These are phyloP conservation scores for Gadopsis marmoratus DNA, from an alignment of 2,797 vertebrate species.

Conservation along the genomic window DNA sequence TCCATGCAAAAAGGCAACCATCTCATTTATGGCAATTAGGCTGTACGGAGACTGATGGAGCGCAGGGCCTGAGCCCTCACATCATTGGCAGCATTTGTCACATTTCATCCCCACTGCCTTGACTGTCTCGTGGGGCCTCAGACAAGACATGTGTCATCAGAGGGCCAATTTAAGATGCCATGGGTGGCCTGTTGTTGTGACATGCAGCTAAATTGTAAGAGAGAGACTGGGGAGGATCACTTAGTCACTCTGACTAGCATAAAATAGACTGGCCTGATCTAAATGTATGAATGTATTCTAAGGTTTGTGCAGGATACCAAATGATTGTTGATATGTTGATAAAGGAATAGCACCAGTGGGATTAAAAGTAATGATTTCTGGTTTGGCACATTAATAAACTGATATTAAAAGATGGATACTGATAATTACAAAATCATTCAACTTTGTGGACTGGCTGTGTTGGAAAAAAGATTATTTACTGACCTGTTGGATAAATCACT, in stretches of 20 bases:
- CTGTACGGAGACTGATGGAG: conserved; percentile 58
- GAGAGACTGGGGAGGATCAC: conserved; percentile 56
- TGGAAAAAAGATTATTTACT: background rate
- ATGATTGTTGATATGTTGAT: conserved; percentile 3
- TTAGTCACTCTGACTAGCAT: conserved; percentile 43
- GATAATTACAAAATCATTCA: conserved; percentile 12
- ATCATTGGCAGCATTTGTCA: conserved; percentile 78
- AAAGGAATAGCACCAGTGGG: conserved; percentile 9
- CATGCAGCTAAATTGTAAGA: conserved; percentile 73
- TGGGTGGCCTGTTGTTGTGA: conserved; percentile 78
- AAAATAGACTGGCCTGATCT: conserved; percentile 32
- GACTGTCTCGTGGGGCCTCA: conserved; percentile 64
- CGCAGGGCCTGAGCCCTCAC: conserved; percentile 52
- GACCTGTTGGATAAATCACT: background rate
- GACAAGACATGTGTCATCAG: conserved; percentile 80
- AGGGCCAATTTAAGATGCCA: conserved; percentile 78
- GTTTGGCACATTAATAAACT: background rate
- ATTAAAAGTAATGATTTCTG: background rate
- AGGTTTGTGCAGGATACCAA: conserved; percentile 4
- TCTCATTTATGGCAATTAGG: conserved; percentile 78
- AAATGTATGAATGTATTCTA: conserved; percentile 27
- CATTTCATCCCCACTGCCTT: conserved; percentile 72
- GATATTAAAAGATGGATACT: background rate
- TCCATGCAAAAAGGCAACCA: conserved; percentile 55
- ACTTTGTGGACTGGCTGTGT: background rate